phyloP scores from a whole-genome alignment of 2,888 invertebrate genomes.

The Ectemnius cavifrons region DNA sequence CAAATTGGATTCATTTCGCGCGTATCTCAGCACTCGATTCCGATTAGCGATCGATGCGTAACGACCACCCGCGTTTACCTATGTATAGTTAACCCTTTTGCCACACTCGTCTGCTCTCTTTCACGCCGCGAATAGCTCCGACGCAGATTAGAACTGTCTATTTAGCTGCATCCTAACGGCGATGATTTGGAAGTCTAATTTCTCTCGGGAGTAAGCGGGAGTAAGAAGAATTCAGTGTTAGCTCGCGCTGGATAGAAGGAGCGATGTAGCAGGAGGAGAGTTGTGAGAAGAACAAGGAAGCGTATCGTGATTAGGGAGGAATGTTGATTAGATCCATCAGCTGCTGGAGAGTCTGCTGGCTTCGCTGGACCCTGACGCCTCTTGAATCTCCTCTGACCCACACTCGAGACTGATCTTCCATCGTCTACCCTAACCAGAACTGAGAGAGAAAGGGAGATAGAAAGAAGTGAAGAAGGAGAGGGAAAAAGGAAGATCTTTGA shows the following conservation, averaged over 20 bases:
- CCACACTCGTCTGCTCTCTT: not conserved
- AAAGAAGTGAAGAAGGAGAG: not conserved
- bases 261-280: too few species aligned
- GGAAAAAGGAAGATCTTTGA: not conserved
- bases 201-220: conserved; percentile 68
- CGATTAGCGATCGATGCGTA: not conserved
- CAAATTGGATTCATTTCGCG: conserved; percentile 5
- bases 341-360: conserved; percentile 62
- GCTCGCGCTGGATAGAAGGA: too few species aligned
- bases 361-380: conserved; percentile 53
- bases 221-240: conserved; percentile 64
- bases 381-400: conserved; percentile 52
- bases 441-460: not conserved
- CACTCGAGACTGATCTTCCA: conserved; percentile 1
- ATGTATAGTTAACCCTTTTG: not conserved
- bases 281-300: conserved; percentile 51
- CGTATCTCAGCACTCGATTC: conserved; percentile 2
- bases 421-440: too few species aligned
- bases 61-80: conserved; percentile 35
- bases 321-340: conserved; percentile 78
- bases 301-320: conserved; percentile 76
- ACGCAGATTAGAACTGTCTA: too few species aligned
- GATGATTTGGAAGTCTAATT: conserved; percentile 74
- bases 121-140: not conserved
- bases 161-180: conserved; percentile 1